Percentiles rank a stretch among this genome's conserved stretches.
Conservation (phyloP, 2,113 vertebrate species). For the Cathartes aura region DNA sequence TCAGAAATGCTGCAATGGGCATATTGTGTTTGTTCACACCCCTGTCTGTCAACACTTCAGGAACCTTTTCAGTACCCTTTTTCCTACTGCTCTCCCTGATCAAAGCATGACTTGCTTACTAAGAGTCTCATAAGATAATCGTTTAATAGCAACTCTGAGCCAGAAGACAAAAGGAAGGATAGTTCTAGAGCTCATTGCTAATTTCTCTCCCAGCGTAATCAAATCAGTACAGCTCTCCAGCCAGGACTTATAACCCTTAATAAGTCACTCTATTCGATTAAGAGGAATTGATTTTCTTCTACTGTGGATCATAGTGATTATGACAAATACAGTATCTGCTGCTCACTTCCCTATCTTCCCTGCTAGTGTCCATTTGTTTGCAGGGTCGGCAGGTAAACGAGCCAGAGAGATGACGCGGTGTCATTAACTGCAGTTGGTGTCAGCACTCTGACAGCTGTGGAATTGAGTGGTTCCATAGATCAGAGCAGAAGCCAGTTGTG, state of each 20-base stretch:
- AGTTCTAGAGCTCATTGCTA: constrained; percentile 74
- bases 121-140: constrained; percentile 72
- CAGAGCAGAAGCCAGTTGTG: constrained; percentile 58
- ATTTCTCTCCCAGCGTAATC: constrained; percentile 81
- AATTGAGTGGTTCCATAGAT: constrained; percentile 75
- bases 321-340: constrained; percentile 83
- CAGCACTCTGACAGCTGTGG: constrained; percentile 80
- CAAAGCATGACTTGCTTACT: constrained; percentile 73
- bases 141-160: constrained; percentile 69
- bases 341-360: constrained; percentile 20
- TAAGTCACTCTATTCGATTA: constrained; percentile 90
- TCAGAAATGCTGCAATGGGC: background rate
- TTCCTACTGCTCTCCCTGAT: constrained; percentile 52
- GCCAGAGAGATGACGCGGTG: constrained; percentile 62
- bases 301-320: constrained; percentile 83
- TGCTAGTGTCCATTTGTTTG: constrained; percentile 73
- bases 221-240: constrained; percentile 78
- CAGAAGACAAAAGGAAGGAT: constrained; percentile 76
- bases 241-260: constrained; percentile 85
- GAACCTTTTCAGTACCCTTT: constrained; percentile 57
- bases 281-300: constrained; percentile 84
- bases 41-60: constrained; percentile 56
- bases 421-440: constrained; percentile 86
- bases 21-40: constrained; percentile 40
- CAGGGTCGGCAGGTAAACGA: constrained; percentile 65